These are phyloP conservation scores for Perdix hodgsoniae DNA, from an alignment of 2,797 vertebrate genomes.

Conservation along the genomic window DNA sequence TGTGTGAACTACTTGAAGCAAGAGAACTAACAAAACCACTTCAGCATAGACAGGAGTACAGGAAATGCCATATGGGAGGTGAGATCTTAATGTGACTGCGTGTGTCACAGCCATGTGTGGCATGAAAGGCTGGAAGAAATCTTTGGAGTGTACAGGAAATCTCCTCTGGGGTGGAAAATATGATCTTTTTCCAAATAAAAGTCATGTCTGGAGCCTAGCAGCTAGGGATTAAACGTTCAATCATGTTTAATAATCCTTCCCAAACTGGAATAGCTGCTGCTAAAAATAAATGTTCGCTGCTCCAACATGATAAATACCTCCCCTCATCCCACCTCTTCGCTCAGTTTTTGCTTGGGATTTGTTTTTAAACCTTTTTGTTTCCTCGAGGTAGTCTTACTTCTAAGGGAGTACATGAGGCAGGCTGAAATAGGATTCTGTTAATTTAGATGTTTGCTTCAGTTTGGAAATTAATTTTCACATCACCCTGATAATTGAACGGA, in stretches of 20 bases:
- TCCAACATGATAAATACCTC: background rate
- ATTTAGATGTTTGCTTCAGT: background rate
- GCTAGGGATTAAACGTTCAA: constrained; percentile 42
- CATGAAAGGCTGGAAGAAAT: background rate
- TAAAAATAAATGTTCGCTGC: background rate
- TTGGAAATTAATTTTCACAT: constrained; percentile 11
- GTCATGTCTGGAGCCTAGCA: background rate
- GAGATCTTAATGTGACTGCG: background rate
- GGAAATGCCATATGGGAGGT: background rate
- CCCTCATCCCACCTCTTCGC: background rate
- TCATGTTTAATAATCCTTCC: background rate
- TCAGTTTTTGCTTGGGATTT: background rate
- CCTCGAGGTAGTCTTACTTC: background rate
- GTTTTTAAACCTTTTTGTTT: background rate
- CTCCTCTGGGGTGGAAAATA: background rate
- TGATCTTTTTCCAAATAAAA: background rate
- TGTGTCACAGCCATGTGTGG: accelerated
- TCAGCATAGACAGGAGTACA: background rate
- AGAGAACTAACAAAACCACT: background rate
- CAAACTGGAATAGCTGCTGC: constrained; percentile 5
- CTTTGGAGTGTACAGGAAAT: background rate
- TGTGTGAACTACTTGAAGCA: background rate
- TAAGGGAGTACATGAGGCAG: background rate
- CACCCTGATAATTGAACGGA: background rate
- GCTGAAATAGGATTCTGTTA: background rate